phyloP scores from a whole-genome alignment of 2,797 vertebrate species.

The Knipowitschia caucasica region DNA sequence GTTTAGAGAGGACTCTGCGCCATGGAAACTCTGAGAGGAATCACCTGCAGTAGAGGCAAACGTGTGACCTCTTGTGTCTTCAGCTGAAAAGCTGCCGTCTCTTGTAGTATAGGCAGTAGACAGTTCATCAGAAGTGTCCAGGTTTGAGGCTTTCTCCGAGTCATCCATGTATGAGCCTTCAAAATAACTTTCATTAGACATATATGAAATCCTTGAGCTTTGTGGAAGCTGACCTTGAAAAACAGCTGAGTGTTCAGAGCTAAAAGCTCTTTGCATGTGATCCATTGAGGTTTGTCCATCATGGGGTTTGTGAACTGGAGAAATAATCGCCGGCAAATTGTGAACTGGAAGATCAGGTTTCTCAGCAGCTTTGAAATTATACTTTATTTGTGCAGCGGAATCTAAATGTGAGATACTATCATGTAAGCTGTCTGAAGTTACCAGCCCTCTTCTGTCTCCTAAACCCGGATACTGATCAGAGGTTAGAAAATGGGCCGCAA shows the following conservation, averaged over 20 bases:
- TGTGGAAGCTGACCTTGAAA: neutral
- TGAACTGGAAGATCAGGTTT: constrained; percentile 42
- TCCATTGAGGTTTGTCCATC: constrained; percentile 23
- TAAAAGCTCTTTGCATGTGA: constrained; percentile 25
- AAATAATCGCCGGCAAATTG: constrained; percentile 17
- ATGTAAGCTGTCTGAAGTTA: constrained; percentile 26
- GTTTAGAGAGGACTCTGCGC: constrained; percentile 54
- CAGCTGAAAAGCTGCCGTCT: constrained; percentile 39
- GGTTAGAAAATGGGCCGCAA: constrained; percentile 30
- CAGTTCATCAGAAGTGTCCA: constrained; percentile 44
- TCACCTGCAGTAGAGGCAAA: constrained; percentile 48
- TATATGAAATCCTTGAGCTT: constrained; percentile 8
- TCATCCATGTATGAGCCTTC: constrained; percentile 48
- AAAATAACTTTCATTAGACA: constrained; percentile 22
- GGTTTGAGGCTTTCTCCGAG: constrained; percentile 42
- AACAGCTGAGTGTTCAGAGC: neutral
- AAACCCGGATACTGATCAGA: constrained; percentile 29
- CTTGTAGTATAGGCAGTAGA: constrained; percentile 41
- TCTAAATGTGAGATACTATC: constrained; percentile 42
- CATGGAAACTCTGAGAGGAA: constrained; percentile 44
- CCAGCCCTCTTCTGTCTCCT: constrained; percentile 25
- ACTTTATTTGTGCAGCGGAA: constrained; percentile 10
- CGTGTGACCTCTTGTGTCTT: constrained; percentile 49
- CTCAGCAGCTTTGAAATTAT: constrained; percentile 32
- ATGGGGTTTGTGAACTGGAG: constrained; percentile 35